These are phyloP conservation scores for Parus major DNA, from an alignment of 2,113 vertebrate genomes.

Conservation along the genomic window DNA sequence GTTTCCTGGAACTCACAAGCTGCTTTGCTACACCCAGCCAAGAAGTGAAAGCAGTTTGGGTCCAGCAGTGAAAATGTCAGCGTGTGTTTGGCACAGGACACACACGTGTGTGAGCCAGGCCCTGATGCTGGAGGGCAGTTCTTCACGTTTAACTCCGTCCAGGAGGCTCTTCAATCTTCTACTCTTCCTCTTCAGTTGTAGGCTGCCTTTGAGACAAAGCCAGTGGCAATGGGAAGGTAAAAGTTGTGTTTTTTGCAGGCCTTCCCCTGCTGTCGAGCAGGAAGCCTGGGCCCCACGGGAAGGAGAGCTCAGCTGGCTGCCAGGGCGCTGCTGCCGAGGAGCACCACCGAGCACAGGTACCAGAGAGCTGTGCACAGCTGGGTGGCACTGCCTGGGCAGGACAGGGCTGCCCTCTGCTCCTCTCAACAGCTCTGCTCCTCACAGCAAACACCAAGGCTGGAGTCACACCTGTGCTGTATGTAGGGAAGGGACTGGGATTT, in stretches of 20 bases:
- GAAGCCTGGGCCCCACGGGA: background rate
- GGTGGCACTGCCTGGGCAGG: too few species aligned
- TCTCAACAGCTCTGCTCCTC: background rate
- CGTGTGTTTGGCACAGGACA: background rate
- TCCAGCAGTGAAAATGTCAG: background rate
- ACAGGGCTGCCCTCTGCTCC: background rate
- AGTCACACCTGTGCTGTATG: background rate
- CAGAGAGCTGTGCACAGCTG: background rate
- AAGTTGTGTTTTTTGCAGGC: slow-evolving; percentile 51
- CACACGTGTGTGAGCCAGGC: background rate
- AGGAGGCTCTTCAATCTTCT: background rate
- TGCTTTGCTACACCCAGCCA: background rate
- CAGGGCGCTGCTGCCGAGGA: background rate
- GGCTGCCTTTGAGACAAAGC: background rate
- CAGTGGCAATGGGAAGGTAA: background rate
- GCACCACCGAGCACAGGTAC: slow-evolving; percentile 3
- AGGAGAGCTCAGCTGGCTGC: background rate
- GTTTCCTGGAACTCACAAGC: background rate
- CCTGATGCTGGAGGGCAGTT: background rate
- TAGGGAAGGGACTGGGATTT: background rate
- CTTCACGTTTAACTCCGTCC: background rate
- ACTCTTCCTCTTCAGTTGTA: background rate
- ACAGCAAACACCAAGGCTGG: background rate
- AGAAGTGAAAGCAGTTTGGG: background rate
- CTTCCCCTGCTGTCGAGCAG: slow-evolving; percentile 44